Evolutionary conservation across 1,140 invertebrate genomes (phyloP).

Genomic region (Helicoverpa armigera): DNA sequence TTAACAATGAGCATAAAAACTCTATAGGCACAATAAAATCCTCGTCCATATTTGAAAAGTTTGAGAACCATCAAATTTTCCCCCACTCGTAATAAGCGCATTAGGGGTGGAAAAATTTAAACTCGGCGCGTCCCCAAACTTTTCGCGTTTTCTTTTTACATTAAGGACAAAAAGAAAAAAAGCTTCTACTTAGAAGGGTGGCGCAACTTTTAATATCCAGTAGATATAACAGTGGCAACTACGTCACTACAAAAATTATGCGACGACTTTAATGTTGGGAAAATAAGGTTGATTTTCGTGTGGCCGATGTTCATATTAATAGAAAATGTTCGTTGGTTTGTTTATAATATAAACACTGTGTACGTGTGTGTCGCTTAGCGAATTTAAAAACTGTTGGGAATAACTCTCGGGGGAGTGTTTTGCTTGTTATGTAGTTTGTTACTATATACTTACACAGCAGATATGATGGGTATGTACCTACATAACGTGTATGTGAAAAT

Average conservation of each 20-base stretch:
- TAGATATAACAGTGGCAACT: constrained; percentile 56
- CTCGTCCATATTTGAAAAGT: constrained; percentile 55
- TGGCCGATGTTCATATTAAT: constrained; percentile 13
- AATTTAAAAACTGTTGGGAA: constrained; percentile 76
- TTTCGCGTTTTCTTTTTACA: constrained; percentile 86
- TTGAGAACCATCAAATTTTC: constrained; percentile 71
- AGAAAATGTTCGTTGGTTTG: constrained; percentile 64
- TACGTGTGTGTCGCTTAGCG: constrained; percentile 77
- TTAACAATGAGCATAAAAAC: constrained; percentile 24
- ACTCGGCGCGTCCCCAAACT: constrained; percentile 81
- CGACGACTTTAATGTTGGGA: constrained; percentile 46
- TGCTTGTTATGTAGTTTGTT: constrained; percentile 47
- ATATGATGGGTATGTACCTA: too few relatives aligned
- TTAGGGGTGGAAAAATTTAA: constrained; percentile 85
- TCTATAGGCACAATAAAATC: constrained; percentile 49
- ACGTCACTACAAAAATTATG: constrained; percentile 12
- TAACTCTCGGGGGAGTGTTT: constrained; percentile 67
- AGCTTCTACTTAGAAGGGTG: constrained; percentile 83
- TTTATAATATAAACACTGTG: constrained; percentile 76
- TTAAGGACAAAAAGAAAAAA: constrained; percentile 84
- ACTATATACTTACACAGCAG: background rate
- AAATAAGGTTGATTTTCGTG: constrained; percentile 54
- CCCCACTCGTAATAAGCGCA: constrained; percentile 84
- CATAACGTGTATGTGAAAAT: too few relatives aligned
- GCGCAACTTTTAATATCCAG: constrained; percentile 81